Base-by-base conservation (phyloP, 1,140 invertebrate genomes). In the Anagrus nilaparvatae region DNA sequence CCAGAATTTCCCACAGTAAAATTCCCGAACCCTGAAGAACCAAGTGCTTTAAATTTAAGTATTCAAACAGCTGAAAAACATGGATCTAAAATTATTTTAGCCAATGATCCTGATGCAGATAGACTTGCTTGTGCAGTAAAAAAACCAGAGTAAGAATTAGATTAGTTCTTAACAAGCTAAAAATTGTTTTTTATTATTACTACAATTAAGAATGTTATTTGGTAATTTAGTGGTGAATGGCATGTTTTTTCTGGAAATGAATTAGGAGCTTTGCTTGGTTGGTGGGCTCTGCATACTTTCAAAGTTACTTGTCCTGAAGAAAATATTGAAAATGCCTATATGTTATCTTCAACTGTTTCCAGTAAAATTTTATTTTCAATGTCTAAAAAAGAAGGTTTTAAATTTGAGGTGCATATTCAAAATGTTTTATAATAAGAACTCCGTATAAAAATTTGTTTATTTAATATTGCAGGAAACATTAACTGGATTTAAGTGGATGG, bases 401-500 rank as follows among this genome's bases (percentile, higher is more conserved):
- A 78, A 52, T 94, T 87, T 63, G 76, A 82, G 58, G 81, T 82
- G 62, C 18, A 6, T 32, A 3, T 27, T 28, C 5, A 25, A 18
- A n/a, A 27, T 18, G 6, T 33, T 37, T 29, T 29, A 25, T n/a
- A 12, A 30, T 38, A 34, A 10, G 30, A 28, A 32, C 13, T 31
- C 9, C 16, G 9, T 31, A n/a, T 6, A 29, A 25, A 20, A 28
- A 38, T 5, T 29, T 21, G 6, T 43, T 17, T 23, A 12, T 34
- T 16, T 33, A 3, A 17, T 30, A 32, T 44, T 46, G 14, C 52
- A 85, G 65, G 93, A 99, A 70, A 99, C 96, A 0, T 70, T 99
- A 32, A 99, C 97, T n/a, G 87, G 97, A 1, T 99, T 99, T 60
- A 99, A 99, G 59, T 99, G 95, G 94, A 98, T 99, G 87, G 95